Conservation (phyloP, 2,888 invertebrate species). For the Parthenolecanium corni region DNA sequence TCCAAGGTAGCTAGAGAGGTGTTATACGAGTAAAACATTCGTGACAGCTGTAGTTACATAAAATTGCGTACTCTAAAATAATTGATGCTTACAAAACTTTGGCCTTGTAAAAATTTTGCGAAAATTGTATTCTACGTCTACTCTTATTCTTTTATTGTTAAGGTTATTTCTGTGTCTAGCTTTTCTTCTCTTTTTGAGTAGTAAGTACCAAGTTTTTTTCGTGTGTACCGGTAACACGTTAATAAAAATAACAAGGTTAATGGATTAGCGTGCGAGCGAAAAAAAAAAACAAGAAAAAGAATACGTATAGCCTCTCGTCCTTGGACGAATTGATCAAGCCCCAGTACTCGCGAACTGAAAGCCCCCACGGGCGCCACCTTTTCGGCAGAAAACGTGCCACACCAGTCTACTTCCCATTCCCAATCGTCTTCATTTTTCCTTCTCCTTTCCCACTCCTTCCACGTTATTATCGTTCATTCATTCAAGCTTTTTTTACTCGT, state of each 20-base stretch:
- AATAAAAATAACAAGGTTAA: background rate
- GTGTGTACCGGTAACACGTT: background rate
- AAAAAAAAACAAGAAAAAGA: conserved; percentile 1
- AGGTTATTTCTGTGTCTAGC: background rate
- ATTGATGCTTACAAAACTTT: background rate
- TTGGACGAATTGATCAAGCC: conserved; percentile 20
- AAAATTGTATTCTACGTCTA: too few relatives aligned
- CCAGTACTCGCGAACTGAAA: conserved; percentile 12
- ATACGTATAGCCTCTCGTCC: background rate
- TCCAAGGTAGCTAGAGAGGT: too few relatives aligned
- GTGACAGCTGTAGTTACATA: too few relatives aligned
- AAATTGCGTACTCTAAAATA: conserved; percentile 8
- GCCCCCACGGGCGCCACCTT: conserved; percentile 14
- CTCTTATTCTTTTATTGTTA: background rate
- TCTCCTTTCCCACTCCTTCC: background rate
- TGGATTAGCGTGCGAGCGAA: background rate
- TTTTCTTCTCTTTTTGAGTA: background rate
- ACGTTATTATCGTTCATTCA: conserved; percentile 13
- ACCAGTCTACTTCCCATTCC: too few relatives aligned
- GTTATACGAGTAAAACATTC: too few relatives aligned
- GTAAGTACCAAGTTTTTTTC: background rate
- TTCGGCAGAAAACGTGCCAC: background rate
- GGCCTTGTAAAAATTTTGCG: too few relatives aligned
- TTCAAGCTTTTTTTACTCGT: conserved; percentile 15
- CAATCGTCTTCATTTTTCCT: too few relatives aligned